Percentiles rank a stretch among this genome's conserved stretches.
phyloP scores from a whole-genome alignment of 1,140 invertebrate species.

The Spodoptera frugiperda region DNA sequence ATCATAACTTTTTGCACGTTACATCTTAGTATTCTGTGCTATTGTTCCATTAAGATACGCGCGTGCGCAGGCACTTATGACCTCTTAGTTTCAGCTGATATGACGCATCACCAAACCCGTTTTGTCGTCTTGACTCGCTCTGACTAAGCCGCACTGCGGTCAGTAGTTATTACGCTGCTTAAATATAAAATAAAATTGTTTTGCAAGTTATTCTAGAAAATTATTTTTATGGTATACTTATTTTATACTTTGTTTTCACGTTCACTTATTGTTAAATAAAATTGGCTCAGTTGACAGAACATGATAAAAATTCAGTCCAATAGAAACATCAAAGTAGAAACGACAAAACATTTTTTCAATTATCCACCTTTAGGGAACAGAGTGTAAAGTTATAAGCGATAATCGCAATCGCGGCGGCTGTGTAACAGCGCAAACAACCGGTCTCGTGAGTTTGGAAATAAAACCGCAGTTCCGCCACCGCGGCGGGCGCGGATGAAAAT shows the following conservation, averaged over 20 bases:
- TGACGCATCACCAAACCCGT: conserved; percentile 49
- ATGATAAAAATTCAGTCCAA: neutral
- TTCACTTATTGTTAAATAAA: no score
- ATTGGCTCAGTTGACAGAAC: neutral
- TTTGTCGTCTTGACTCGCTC: conserved; percentile 44
- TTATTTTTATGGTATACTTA: neutral
- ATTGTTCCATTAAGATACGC: neutral
- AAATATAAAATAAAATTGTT: conserved; percentile 8
- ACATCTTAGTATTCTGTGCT: neutral
- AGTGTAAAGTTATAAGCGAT: no score
- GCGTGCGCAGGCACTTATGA: conserved; percentile 19
- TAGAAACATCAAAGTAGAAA: neutral
- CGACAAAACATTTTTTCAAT: neutral
- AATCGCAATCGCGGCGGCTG: no score
- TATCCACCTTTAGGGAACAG: neutral
- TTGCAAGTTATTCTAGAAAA: neutral
- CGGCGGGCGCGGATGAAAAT: no score
- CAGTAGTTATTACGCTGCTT: conserved; percentile 33
- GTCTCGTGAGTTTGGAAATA: no score
- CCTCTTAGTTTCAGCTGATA: conserved; percentile 12
- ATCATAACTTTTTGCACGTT: neutral
- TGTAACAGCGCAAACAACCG: no score
- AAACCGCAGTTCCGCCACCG: no score
- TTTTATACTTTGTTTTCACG: no score
- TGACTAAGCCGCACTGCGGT: conserved; percentile 43